Base-by-base conservation (phyloP, 2,113 vertebrate species). In the Smithornis capensis region DNA sequence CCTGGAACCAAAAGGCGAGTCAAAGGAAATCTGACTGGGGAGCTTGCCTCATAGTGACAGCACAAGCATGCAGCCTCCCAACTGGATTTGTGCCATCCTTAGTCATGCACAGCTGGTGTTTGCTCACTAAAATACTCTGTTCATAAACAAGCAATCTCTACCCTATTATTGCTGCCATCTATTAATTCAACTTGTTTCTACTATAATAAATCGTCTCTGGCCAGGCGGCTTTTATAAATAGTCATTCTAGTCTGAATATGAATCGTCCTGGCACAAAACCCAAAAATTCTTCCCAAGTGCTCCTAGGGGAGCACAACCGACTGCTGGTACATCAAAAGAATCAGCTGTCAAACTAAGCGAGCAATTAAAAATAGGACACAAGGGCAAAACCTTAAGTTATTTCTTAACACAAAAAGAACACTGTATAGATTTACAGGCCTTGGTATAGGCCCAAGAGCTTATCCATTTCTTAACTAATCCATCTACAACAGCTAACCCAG, bases 91-190 rank as follows among this genome's bases (percentile, higher is more conserved):
- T 96, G 98, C 97, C 98, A 97, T 78, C 93, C 88, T 96, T 93
- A 96, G 95, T 96, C 96, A 95, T 29, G 57, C 96, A 97, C 96
- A 98, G 98, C 97, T 98, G 97, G 95, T 94, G 85, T 96, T 97
- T 97, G 94, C 96, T 97, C 96, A 97, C 96, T 94, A 96, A 97
- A 98, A 97, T 93, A 97, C 89, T 96, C 95, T 92, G 70, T 96
- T 97, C 97, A 97, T 94, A 97, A 98, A 97, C 95, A 98, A 97
- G 96, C 75, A 95, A 95, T 94, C 91, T 95, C 94, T 95, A 96
- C 92, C 62, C 93, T 91, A 96, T 97, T 97, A 92, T 97, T 94
- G 91, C 67, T 95, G 70, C 87, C 88, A 96, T 96, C 95, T 97
- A 97, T 95, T 97, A 98, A 97, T 96, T 94, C 91, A 92, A 95